Percentiles rank a stretch among this genome's conserved stretches.
Conservation (phyloP, 1,140 invertebrate genomes). For the Copidosoma floridanum region DNA sequence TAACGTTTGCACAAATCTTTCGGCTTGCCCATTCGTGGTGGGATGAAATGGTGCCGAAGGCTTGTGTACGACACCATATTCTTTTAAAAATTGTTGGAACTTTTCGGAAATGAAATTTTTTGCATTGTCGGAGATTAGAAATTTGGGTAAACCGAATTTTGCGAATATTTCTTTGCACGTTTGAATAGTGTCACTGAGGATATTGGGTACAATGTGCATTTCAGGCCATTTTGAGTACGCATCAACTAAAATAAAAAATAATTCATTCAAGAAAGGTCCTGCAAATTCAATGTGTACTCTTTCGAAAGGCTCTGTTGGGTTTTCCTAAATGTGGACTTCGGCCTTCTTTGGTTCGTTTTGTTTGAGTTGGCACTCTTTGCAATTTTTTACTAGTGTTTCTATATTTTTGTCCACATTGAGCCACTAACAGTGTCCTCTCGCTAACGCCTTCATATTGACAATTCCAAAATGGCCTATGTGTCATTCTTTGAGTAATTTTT, state of each 20-base stretch:
- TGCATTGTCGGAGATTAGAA: not conserved
- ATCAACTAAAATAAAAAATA: conserved; percentile 36
- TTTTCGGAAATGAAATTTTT: not conserved
- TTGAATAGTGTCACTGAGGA: not conserved
- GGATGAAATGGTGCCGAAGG: conserved; percentile 17
- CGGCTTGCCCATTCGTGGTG: not conserved
- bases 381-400: conserved; percentile 41
- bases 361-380: conserved; percentile 33
- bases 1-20: conserved; percentile 21
- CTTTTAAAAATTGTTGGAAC: not conserved
- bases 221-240: conserved; percentile 38
- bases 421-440: conserved; percentile 56
- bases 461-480: conserved; percentile 56
- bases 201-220: conserved; percentile 9
- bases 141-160: not conserved
- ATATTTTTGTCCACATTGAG: conserved; percentile 53
- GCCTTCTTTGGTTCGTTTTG: conserved; percentile 28
- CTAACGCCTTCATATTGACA: conserved; percentile 57
- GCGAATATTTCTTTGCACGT: not conserved
- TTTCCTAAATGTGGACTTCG: conserved; percentile 26
- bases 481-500: conserved; percentile 45
- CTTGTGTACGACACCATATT: not conserved
- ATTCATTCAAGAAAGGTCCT: conserved; percentile 25
- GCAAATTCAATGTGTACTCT: conserved; percentile 38
- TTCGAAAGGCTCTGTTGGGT: conserved; percentile 15